These are phyloP conservation scores for Pachycephala philippinensis DNA, from an alignment of 2,113 vertebrate species.

Conservation along the genomic window DNA sequence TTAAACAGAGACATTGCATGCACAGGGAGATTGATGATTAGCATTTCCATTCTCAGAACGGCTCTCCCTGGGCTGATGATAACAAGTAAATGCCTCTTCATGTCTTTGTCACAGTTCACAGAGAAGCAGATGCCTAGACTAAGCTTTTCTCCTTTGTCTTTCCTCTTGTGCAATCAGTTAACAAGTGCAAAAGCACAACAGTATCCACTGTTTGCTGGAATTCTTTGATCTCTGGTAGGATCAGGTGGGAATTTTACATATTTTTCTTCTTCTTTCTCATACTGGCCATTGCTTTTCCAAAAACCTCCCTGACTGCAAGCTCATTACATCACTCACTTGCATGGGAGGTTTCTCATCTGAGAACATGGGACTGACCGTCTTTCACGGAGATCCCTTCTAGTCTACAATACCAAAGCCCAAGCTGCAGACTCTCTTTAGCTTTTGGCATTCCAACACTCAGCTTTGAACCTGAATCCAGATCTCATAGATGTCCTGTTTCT, in stretches of 20 bases:
- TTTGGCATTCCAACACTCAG: background rate
- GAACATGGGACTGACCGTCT: background rate
- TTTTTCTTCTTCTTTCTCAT: background rate
- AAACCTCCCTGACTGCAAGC: background rate
- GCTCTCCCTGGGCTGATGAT: constrained; percentile 77
- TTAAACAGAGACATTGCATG: constrained; percentile 90
- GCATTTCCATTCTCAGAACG: constrained; percentile 80
- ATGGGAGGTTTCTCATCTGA: background rate
- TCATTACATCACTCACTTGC: background rate
- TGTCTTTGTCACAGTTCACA: constrained; percentile 71
- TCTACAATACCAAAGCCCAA: background rate
- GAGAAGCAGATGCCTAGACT: constrained; percentile 76
- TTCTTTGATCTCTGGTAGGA: background rate
- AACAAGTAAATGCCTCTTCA: constrained; percentile 72
- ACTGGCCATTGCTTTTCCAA: background rate
- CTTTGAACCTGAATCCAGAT: background rate
- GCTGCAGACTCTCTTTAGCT: background rate
- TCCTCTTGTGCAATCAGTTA: constrained; percentile 76
- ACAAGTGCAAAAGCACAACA: constrained; percentile 50
- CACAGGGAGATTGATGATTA: constrained; percentile 91
- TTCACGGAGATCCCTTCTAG: background rate
- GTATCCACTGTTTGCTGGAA: background rate
- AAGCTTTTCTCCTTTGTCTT: constrained; percentile 78
- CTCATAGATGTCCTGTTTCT: background rate
- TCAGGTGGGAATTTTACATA: background rate